Conservation (phyloP, 2,797 vertebrate species). For the Poecilia wingei region DNA sequence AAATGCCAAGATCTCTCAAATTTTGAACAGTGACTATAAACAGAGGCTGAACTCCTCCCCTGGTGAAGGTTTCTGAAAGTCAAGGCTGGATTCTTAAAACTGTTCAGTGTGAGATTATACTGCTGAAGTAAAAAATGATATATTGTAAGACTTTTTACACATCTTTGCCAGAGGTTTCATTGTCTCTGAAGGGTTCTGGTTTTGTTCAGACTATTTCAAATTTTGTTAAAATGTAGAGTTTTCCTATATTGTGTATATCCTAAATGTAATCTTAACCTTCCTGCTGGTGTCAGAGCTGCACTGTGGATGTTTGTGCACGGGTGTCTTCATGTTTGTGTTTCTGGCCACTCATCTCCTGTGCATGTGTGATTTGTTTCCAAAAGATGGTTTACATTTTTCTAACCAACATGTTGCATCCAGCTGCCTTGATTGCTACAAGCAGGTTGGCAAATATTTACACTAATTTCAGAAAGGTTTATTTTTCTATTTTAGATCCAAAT, state of each 20-base stretch:
- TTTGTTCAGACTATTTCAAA: conserved; percentile 39
- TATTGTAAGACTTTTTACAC: not conserved
- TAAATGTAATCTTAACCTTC: conserved; percentile 49
- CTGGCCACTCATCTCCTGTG: conserved; percentile 42
- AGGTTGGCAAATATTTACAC: conserved; percentile 78
- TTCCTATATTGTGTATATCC: conserved; percentile 58
- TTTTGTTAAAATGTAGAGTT: conserved; percentile 39
- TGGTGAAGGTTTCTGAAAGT: not conserved
- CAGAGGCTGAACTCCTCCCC: not conserved
- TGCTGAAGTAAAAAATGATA: not conserved
- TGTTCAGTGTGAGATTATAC: not conserved
- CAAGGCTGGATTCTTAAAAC: not conserved
- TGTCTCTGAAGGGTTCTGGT: not conserved
- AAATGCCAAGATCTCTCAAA: not conserved
- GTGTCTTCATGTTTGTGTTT: conserved; percentile 10
- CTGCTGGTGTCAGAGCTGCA: conserved; percentile 22
- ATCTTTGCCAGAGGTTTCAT: not conserved
- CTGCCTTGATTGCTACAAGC: conserved; percentile 70
- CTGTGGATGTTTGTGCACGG: not conserved
- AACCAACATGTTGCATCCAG: conserved; percentile 66
- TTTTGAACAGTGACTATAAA: not conserved
- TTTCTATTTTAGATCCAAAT: conserved; percentile 66
- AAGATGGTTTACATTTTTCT: conserved; percentile 76
- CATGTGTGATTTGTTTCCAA: conserved; percentile 56
- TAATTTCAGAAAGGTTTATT: conserved; percentile 77